Evolutionary conservation across 2,888 invertebrate species (phyloP).

Genomic region (Apamea monoglypha): DNA sequence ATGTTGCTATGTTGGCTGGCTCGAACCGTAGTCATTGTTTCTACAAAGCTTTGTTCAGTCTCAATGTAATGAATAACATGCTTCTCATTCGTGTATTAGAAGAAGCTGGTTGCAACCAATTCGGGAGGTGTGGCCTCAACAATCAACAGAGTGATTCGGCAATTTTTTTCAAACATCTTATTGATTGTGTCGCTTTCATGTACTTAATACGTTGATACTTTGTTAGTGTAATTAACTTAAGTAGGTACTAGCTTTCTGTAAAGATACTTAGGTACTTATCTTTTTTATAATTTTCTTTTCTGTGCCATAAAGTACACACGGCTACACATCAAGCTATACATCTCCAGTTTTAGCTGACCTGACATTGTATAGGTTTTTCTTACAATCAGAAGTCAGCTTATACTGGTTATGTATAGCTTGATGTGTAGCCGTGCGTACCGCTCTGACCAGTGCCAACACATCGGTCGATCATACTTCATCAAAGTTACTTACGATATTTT

Average conservation of each 20-base stretch:
- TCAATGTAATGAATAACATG: constrained; percentile 43
- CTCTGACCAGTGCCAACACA: constrained; percentile 17
- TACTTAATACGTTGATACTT: constrained; percentile 7
- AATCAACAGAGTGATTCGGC: constrained; percentile 54
- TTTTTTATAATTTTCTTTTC: not conserved
- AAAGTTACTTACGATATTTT: constrained; percentile 32
- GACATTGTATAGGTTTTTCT: too few species aligned
- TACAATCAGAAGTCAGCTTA: too few species aligned
- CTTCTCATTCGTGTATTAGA: constrained; percentile 36
- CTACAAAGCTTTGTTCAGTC: constrained; percentile 31
- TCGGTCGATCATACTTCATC: constrained; percentile 20
- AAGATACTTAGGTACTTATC: not conserved
- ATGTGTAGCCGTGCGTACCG: too few species aligned
- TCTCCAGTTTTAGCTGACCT: too few species aligned
- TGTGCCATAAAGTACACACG: not conserved
- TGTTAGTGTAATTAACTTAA: constrained; percentile 24
- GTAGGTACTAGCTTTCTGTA: constrained; percentile 10
- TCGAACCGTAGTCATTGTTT: constrained; percentile 29
- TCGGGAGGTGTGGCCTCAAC: constrained; percentile 49
- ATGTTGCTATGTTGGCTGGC: constrained; percentile 1
- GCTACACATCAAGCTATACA: too few species aligned
- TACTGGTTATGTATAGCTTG: too few species aligned
- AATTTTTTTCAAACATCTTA: constrained; percentile 31
- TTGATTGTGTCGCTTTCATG: constrained; percentile 22
- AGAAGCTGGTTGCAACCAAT: constrained; percentile 50